Conservation (phyloP, 1,140 invertebrate genomes). For the Aethina tumida region DNA sequence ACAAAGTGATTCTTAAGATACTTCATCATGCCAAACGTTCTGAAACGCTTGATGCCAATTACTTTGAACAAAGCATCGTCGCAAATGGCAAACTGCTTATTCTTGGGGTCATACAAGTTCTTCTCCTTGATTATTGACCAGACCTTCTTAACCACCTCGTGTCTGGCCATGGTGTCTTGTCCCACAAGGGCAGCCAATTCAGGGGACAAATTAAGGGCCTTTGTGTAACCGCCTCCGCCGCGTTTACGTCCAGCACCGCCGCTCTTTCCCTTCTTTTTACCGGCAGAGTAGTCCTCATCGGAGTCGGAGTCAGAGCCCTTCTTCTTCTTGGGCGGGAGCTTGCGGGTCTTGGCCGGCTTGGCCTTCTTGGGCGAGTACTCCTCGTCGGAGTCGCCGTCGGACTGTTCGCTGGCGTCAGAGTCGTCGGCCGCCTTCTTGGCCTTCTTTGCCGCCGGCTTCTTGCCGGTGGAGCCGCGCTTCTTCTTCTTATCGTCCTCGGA, state of each 20-base stretch:
- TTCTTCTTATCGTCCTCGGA: conserved; percentile 49
- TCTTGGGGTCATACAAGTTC: conserved; percentile 85
- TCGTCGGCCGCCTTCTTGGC: conserved; percentile 50
- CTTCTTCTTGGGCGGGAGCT: conserved; percentile 48
- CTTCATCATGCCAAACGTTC: conserved; percentile 93
- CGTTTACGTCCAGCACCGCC: conserved; percentile 33
- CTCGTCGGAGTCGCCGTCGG: conserved; percentile 55
- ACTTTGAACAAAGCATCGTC: conserved; percentile 84
- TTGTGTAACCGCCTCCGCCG: conserved; percentile 67
- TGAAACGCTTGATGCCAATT: conserved; percentile 81
- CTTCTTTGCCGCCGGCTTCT: conserved; percentile 45
- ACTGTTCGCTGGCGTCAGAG: conserved; percentile 48
- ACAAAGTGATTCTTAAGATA: conserved; percentile 85
- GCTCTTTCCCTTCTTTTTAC: conserved; percentile 44
- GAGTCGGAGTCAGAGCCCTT: conserved; percentile 65
- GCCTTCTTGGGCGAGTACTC: conserved; percentile 57
- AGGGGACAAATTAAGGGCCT: conserved; percentile 72
- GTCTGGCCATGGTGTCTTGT: conserved; percentile 72
- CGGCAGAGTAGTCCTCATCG: conserved; percentile 70
- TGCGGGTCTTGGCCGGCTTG: conserved; percentile 37
- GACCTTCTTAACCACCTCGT: conserved; percentile 87
- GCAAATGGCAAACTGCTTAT: conserved; percentile 89
- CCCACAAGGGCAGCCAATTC: conserved; percentile 79
- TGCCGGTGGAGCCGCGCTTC: conserved; percentile 43
- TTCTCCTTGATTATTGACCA: conserved; percentile 90